phyloP scores from a whole-genome alignment of 2,113 vertebrate genomes.

The Pterophyllum scalare region DNA sequence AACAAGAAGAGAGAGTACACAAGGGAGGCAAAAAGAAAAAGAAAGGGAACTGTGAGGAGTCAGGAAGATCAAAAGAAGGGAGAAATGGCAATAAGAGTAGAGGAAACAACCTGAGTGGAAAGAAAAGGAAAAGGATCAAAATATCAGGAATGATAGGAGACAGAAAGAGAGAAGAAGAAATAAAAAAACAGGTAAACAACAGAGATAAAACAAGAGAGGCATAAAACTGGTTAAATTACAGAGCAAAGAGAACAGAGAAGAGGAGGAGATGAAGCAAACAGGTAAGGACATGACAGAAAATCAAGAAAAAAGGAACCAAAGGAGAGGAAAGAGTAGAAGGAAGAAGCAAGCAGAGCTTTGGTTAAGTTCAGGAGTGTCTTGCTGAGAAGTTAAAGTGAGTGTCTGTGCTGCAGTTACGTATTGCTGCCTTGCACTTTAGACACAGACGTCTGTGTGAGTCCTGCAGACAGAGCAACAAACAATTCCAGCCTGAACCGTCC shows the following conservation, averaged over 20 bases:
- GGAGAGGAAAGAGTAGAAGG: neutral
- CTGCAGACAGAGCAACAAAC: neutral
- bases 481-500: neutral
- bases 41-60: neutral
- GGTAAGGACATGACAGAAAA: neutral
- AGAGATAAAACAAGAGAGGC: neutral
- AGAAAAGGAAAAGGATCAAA: neutral
- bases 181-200: neutral
- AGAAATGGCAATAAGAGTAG: neutral
- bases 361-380: neutral
- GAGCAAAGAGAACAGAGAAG: neutral
- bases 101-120: neutral
- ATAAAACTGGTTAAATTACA: neutral
- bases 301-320: neutral
- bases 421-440: conserved; percentile 6
- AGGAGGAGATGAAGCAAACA: neutral
- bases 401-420: neutral
- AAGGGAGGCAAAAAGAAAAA: neutral
- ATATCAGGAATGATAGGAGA: neutral
- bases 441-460: conserved; percentile 1
- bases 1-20: neutral
- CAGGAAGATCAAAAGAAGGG: neutral
- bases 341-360: neutral
- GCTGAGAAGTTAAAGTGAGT: neutral
- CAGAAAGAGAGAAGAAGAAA: neutral